Base-by-base conservation (phyloP, 2,888 invertebrate genomes). In the Hirtodrosophila trivittata region DNA sequence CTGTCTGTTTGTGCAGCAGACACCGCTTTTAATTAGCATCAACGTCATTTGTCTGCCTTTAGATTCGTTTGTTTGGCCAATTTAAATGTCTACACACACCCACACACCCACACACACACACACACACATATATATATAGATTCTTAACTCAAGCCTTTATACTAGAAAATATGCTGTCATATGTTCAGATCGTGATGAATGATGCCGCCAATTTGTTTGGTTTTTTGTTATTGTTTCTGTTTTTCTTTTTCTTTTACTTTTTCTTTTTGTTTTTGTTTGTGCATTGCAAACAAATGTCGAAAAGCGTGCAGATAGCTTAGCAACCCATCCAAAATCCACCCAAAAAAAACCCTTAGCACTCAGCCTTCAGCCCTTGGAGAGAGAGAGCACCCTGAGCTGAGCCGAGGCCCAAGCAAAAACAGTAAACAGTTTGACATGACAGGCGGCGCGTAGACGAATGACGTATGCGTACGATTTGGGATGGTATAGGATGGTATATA, bases 11-110 rank as follows among this genome's bases (percentile, higher is more conserved):
- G 43, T 51, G 70, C 51, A 51, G 66, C 57, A 71, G 71, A 47
- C 63, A 65, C 41, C 66, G 66, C 75, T 81, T 81, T 86, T 82
- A 82, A 82, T 82, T 82, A 84, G 73, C 82, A 84, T 81, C 82
- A 86, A 77, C 59, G 84, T 86, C 75, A 62, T 76, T 73, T 65
- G 66, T 71, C 46, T 67, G 56, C 57, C 59, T 57, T 66, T 55
- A 58, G 67, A 63, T 73, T 69, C 54, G 41, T 62, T 56, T 57
- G 56, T 60, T 63, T 25, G 25, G 67, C 66, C 77, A 75, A 75
- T 78, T 77, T 71, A 65, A 82, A 66, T 77, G 82, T 62, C 64
- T 59, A n/a, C 38, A 57, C 32, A 46, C 30, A 32, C 8, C 26
- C 10, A 45, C 12, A 16, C n/a, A 39, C 33, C 6, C 13, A 16